Base-by-base conservation (phyloP, 2,888 invertebrate species). In the Pilophorus perplexus region DNA sequence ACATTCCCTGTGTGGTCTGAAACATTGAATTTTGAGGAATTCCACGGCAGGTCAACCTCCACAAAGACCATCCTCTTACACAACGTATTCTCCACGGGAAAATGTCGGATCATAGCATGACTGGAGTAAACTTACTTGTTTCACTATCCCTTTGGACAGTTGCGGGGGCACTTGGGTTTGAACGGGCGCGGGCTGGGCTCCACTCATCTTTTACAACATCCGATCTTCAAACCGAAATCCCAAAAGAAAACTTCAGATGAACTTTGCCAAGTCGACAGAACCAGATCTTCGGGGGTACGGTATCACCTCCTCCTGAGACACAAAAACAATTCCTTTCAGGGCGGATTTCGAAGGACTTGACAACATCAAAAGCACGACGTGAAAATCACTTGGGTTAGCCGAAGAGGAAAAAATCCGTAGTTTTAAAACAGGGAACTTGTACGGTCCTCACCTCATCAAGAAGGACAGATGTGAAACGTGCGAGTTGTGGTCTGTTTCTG, bases 101-200 rank as follows among this genome's bases (percentile, higher is more conserved):
- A 37, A 57, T 50, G 27, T 50, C 50, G 12, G 48, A 10, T 54
- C 10, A 42, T n/a, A 52, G 38, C n/a, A n/a, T n/a, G n/a, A n/a
- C n/a, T n/a, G n/a, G n/a, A n/a, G n/a, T n/a, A n/a, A n/a, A n/a
- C n/a, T 33, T 12, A 83, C 84, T 80, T 84, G 83, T 77, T 84
- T 85, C 67, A 84, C 83, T 75, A 83, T 80, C 73, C 84, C 84
- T 74, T 27, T 54, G 4, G 22, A 18, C 20, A 22, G 42, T 6
- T 12, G 42, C 42, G 20, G 25, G 4, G 8, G 59, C 1, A 44
- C 33, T 27, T 59, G 64, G 20, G 64, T 50, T 67, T 67, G 67
- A 57, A 52, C 50, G 33, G 64, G 67, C n/a, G 69, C 64, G 64
- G 44, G 64, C 64, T 69, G 69, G 10, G 66, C 46, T 57, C 50